These are phyloP conservation scores for Meloe dianella DNA, from an alignment of 2,888 invertebrate genomes.

Conservation along the genomic window DNA sequence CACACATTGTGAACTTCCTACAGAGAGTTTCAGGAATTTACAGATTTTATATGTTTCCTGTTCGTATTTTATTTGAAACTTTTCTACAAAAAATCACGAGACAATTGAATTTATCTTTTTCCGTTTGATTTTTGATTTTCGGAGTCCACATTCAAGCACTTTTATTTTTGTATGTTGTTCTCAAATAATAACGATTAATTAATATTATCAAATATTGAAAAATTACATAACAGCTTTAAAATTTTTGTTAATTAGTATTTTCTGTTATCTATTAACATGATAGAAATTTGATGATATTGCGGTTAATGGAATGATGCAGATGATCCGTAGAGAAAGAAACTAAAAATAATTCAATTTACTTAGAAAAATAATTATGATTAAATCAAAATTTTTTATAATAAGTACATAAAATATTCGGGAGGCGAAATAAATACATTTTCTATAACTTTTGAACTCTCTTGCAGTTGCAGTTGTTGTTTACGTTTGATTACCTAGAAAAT, in stretches of 20 bases:
- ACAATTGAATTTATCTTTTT: slow-evolving; percentile 23
- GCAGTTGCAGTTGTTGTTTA: no score
- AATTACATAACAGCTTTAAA: slow-evolving; percentile 18
- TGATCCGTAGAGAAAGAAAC: background rate
- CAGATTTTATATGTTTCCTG: slow-evolving; percentile 24
- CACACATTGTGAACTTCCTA: slow-evolving; percentile 10
- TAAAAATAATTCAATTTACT: background rate
- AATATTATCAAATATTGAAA: no score
- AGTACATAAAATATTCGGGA: no score
- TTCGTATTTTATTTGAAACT: background rate
- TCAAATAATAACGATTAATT: no score
- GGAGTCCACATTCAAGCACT: no score
- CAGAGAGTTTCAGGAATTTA: slow-evolving; percentile 19
- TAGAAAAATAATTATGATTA: no score
- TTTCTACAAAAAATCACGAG: background rate
- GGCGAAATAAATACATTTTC: background rate
- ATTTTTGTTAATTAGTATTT: slow-evolving; percentile 20
- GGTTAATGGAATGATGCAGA: background rate
- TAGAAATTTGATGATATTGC: background rate
- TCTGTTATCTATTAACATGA: slow-evolving; percentile 8
- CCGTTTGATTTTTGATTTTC: no score
- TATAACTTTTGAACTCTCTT: background rate
- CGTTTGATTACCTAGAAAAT: background rate
- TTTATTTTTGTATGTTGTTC: no score
- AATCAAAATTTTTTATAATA: no score